Conservation (phyloP, 2,113 vertebrate genomes). For the Toxotes jaculatrix region DNA sequence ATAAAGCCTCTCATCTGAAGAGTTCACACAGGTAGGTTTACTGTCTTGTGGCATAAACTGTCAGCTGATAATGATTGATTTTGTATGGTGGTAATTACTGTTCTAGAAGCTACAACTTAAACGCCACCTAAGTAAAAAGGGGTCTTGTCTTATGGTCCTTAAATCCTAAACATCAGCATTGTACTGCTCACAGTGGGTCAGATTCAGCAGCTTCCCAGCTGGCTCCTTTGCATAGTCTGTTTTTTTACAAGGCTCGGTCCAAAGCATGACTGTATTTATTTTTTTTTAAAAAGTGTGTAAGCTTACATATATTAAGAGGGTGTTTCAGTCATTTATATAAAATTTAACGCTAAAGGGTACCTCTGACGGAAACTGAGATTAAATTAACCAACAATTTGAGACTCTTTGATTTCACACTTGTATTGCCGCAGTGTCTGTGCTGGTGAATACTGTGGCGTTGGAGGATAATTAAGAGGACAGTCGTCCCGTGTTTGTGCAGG, state of each 20-base stretch:
- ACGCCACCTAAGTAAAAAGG: no score
- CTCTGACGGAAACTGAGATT: not conserved
- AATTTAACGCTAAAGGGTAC: not conserved
- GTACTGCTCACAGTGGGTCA: not conserved
- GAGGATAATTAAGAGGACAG: not conserved
- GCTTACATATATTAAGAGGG: not conserved
- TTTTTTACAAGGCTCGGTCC: not conserved
- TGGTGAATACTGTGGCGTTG: not conserved
- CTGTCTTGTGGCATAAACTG: constrained; percentile 14
- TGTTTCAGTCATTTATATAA: constrained; percentile 3
- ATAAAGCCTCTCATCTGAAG: not conserved
- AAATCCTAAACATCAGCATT: constrained; percentile 19
- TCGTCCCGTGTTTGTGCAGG: not conserved
- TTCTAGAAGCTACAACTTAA: no score
- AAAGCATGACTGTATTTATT: constrained; percentile 10
- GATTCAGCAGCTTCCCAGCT: not conserved
- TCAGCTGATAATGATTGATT: constrained; percentile 7
- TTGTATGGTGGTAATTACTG: not conserved
- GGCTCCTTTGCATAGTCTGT: not conserved
- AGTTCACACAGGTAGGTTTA: constrained; percentile 21
- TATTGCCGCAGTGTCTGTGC: not conserved
- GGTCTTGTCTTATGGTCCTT: no score
- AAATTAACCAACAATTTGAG: not conserved
- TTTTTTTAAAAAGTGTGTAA: no score
- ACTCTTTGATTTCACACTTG: not conserved